Conservation (phyloP, 2,888 invertebrate species). For the Cheiracanthium punctorium region DNA sequence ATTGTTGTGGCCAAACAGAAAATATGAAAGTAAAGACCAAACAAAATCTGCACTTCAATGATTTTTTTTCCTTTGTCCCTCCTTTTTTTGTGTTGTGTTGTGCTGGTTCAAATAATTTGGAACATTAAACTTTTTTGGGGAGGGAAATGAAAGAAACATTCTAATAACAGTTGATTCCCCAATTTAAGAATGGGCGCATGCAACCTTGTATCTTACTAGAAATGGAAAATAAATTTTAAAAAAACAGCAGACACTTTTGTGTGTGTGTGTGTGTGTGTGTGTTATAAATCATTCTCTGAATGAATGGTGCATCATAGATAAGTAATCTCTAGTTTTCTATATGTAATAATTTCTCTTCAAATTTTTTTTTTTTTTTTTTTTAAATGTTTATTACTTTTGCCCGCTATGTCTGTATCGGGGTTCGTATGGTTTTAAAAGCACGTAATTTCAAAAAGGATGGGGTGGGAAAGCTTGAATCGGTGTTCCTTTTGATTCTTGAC, state of each 20-base stretch:
- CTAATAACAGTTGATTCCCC: no score
- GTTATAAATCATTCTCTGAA: conserved; percentile 36
- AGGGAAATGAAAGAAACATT: not conserved
- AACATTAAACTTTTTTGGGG: not conserved
- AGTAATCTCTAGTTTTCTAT: not conserved
- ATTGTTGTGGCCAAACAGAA: conserved; percentile 60
- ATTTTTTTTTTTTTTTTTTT: no score
- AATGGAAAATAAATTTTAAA: not conserved
- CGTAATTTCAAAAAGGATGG: no score
- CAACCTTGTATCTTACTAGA: conserved; percentile 52
- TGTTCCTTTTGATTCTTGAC: no score
- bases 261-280: no score
- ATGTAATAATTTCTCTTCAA: no score
- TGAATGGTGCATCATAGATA: conserved; percentile 56
- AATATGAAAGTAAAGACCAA: conserved; percentile 15
- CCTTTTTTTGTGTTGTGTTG: not conserved
- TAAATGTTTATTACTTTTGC: conserved; percentile 51
- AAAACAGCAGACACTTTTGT: not conserved
- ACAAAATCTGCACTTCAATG: conserved; percentile 47
- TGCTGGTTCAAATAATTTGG: not conserved
- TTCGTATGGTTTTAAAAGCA: conserved; percentile 46
- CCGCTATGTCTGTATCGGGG: no score
- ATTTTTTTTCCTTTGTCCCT: conserved; percentile 50
- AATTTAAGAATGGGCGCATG: conserved; percentile 56
- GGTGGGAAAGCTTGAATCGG: no score